A percentile compares a stretch with the other conserved stretches of the same genome.
Evolutionary conservation across 2,797 vertebrate genomes (phyloP).

Genomic region (Sternarchorhynchus goeldii): DNA sequence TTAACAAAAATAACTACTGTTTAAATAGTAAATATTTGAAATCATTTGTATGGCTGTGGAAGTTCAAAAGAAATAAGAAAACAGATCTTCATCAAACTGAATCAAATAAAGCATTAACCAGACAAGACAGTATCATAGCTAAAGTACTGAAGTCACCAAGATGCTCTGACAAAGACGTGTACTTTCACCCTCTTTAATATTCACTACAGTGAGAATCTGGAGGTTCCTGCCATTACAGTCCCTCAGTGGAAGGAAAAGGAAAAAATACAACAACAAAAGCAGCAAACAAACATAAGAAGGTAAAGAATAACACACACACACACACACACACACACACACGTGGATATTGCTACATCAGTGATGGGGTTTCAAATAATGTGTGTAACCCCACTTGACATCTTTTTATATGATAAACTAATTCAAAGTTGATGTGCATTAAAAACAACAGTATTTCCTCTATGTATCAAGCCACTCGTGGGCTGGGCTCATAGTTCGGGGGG

Average conservation of each 20-base stretch:
- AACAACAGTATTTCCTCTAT: background rate
- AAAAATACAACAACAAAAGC: background rate
- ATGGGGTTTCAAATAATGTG: background rate
- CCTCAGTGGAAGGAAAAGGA: background rate
- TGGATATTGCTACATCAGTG: slow-evolving; percentile 11
- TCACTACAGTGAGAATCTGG: background rate
- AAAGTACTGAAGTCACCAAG: slow-evolving; percentile 14
- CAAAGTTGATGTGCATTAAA: background rate
- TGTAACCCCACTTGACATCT: slow-evolving; percentile 10
- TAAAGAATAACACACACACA: background rate
- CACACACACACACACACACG: slow-evolving; percentile 3
- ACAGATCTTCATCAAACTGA: background rate
- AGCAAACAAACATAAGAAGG: too few species aligned
- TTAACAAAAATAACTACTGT: background rate
- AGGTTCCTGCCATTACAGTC: background rate
- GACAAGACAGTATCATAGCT: background rate
- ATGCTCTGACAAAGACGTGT: background rate
- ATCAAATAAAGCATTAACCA: background rate
- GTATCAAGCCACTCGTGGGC: background rate
- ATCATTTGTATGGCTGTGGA: background rate
- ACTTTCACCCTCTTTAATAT: slow-evolving; percentile 4
- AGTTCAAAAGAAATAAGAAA: background rate
- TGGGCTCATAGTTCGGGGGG: too few species aligned
- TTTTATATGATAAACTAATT: background rate
- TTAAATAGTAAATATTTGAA: slow-evolving; percentile 6